Evolutionary conservation across 2,888 invertebrate species (phyloP).

Genomic region (Agonopterix arenella): DNA sequence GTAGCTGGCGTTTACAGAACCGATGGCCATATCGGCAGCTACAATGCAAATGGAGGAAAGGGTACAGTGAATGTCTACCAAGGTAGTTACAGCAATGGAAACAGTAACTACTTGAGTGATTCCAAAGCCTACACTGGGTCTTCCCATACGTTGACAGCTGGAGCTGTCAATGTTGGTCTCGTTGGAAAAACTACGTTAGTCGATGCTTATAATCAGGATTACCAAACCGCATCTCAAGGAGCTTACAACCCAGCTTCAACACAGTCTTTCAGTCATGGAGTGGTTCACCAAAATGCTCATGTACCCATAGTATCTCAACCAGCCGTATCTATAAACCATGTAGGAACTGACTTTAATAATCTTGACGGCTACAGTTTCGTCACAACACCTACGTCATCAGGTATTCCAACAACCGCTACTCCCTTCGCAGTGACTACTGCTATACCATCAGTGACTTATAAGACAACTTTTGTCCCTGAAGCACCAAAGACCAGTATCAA

Average conservation of each 20-base stretch:
- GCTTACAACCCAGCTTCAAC: constrained; percentile 28
- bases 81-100: constrained; percentile 42
- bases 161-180: constrained; percentile 65
- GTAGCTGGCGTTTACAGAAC: constrained; percentile 45
- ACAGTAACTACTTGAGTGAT: constrained; percentile 49
- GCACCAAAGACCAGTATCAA: constrained; percentile 56
- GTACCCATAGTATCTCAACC: constrained; percentile 46
- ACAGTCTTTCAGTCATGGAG: constrained; percentile 22
- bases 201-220: constrained; percentile 44
- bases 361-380: constrained; percentile 50
- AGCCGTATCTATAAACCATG: constrained; percentile 55
- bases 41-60: constrained; percentile 20
- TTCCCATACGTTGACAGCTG: constrained; percentile 61
- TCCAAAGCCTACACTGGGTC: constrained; percentile 49
- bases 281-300: constrained; percentile 37
- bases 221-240: constrained; percentile 38
- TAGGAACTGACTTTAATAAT: constrained; percentile 52
- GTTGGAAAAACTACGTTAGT: constrained; percentile 68
- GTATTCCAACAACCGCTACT: constrained; percentile 58
- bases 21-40: constrained; percentile 42
- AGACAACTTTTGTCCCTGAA: constrained; percentile 54
- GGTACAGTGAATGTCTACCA: constrained; percentile 19
- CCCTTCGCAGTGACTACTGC: constrained; percentile 57
- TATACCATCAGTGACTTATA: constrained; percentile 45
- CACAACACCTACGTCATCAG: constrained; percentile 63